A percentile compares a stretch with the other conserved stretches of the same genome.
Conservation (phyloP, 2,888 invertebrate species). For the Calameuta filiformis region DNA sequence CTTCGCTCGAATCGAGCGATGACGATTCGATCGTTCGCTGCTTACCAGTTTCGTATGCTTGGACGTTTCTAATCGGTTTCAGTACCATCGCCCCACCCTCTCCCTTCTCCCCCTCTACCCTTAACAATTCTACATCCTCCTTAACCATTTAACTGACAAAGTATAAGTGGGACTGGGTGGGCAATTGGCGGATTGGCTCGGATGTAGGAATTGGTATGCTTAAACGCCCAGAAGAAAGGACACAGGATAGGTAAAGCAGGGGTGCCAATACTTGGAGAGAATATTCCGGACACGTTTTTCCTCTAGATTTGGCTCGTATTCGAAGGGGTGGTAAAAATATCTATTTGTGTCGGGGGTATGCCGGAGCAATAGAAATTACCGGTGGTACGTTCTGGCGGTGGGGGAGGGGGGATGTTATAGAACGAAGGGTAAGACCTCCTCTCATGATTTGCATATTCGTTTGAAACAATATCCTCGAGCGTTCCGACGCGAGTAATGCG, state of each 20-base stretch:
- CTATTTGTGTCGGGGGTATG: constrained; percentile 46
- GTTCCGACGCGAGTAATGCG: not conserved
- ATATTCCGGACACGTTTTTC: constrained; percentile 49
- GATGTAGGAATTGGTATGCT: not conserved
- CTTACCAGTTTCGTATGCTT: not conserved
- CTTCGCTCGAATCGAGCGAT: not conserved
- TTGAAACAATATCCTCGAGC: constrained; percentile 63
- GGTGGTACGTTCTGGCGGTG: constrained; percentile 22
- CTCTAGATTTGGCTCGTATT: constrained; percentile 41
- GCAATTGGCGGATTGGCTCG: not conserved
- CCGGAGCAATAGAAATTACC: constrained; percentile 57
- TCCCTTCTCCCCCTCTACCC: not conserved
- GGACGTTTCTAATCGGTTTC: not conserved
- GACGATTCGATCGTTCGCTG: not conserved
- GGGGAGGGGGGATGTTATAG: not conserved
- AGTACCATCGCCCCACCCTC: not conserved
- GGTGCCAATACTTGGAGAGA: not conserved
- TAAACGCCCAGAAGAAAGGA: not conserved
- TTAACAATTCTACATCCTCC: not conserved
- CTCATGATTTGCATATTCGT: constrained; percentile 66
- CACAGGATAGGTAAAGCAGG: not conserved
- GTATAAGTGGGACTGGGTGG: not conserved
- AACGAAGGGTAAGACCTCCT: constrained; percentile 15
- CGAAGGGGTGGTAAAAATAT: constrained; percentile 50
- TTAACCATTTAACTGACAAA: not conserved